Evolutionary conservation across 2,113 vertebrate genomes (phyloP).

Genomic region (Neolamprologus ventralis): DNA sequence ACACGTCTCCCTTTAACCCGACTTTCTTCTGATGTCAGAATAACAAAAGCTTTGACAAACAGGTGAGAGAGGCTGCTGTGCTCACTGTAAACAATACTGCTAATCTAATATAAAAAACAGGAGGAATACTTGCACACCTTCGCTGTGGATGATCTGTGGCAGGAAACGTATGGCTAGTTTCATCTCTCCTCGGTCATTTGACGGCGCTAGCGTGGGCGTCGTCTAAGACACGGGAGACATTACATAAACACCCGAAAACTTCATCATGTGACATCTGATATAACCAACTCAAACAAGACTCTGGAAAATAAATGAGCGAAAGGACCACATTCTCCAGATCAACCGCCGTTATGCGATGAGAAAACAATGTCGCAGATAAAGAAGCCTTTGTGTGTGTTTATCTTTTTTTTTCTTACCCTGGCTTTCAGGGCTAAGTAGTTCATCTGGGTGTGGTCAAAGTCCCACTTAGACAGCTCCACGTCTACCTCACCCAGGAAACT

Average conservation of each 20-base stretch:
- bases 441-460: slow-evolving; percentile 84
- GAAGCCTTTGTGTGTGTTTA: neutral
- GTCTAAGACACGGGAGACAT: slow-evolving; percentile 59
- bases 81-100: neutral
- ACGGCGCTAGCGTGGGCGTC: slow-evolving; percentile 54
- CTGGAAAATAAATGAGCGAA: neutral
- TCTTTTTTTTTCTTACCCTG: slow-evolving; percentile 67
- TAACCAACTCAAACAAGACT: neutral
- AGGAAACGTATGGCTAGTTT: slow-evolving; percentile 87
- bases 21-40: neutral
- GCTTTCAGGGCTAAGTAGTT: slow-evolving; percentile 83
- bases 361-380: neutral
- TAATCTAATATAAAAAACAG: neutral
- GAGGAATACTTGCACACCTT: slow-evolving; percentile 6
- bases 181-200: slow-evolving; percentile 82
- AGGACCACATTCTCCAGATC: neutral
- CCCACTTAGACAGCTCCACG: slow-evolving; percentile 85
- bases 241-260: neutral
- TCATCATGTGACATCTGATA: neutral
- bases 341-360: neutral
- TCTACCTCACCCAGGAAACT: slow-evolving; percentile 95
- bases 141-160: slow-evolving; percentile 77
- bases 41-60: neutral
- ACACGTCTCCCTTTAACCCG: neutral
- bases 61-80: neutral